Evolutionary conservation across 2,797 vertebrate genomes (phyloP).

Genomic region (Anableps anableps): DNA sequence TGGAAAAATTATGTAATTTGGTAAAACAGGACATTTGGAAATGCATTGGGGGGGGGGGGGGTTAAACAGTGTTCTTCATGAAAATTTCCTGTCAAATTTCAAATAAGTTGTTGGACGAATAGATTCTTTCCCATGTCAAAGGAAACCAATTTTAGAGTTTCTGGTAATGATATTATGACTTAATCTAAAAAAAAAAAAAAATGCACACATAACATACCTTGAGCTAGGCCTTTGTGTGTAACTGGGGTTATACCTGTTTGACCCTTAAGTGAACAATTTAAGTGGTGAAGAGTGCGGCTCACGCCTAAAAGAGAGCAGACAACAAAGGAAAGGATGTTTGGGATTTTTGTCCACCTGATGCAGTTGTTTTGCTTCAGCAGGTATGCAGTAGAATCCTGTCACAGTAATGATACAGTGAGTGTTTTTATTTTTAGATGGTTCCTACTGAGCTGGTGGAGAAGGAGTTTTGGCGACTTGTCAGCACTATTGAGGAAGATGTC

Average conservation of each 20-base stretch:
- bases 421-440: conserved; percentile 87
- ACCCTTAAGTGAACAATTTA: neutral
- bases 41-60: too few relatives aligned
- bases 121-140: neutral
- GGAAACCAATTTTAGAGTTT: conserved; percentile 6
- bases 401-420: neutral
- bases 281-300: neutral
- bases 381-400: neutral
- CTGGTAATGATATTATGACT: conserved; percentile 10
- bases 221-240: neutral
- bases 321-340: neutral
- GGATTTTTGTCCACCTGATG: neutral
- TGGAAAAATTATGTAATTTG: neutral
- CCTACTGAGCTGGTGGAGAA: conserved; percentile 98
- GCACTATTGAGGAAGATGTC: conserved; percentile 97
- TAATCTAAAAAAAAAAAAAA: conserved; percentile 30
- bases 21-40: neutral
- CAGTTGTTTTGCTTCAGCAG: neutral
- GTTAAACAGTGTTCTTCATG: neutral
- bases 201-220: conserved; percentile 28
- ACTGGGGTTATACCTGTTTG: too few relatives aligned
- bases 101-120: neutral
- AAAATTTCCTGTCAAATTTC: neutral
- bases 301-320: neutral
- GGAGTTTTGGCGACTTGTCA: conserved; percentile 97